Evolutionary conservation across 2,113 vertebrate genomes (phyloP).

Genomic region (Acrocephalus arundinaceus): DNA sequence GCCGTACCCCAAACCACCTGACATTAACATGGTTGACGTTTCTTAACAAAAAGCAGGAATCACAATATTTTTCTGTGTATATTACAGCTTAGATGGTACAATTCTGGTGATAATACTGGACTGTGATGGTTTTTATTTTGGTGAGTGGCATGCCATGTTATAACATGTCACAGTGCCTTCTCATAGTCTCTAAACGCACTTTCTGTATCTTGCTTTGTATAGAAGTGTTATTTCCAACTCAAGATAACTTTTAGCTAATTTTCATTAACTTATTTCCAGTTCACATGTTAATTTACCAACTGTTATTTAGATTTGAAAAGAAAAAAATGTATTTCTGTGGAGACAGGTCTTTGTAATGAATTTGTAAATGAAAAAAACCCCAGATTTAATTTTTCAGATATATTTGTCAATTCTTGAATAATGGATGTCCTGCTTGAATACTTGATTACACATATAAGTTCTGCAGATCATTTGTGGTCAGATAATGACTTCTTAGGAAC

Average conservation of each 20-base stretch:
- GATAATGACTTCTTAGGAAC: neutral
- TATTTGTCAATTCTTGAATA: neutral
- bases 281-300: neutral
- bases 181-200: neutral
- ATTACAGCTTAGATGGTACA: neutral
- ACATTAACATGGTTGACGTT: neutral
- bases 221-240: neutral
- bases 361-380: neutral
- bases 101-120: neutral
- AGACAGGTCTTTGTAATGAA: neutral
- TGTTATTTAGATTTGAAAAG: neutral
- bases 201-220: neutral
- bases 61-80: neutral
- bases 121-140: neutral
- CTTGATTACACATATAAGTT: neutral
- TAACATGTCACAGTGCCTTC: accelerated
- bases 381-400: neutral
- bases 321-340: neutral
- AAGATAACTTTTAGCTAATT: neutral
- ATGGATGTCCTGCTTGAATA: neutral
- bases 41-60: neutral
- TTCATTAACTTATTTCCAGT: neutral
- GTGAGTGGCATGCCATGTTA: neutral
- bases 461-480: neutral
- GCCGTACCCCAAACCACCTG: neutral